phyloP scores from a whole-genome alignment of 1,140 invertebrate species.

The Acromyrmex echinatior region DNA sequence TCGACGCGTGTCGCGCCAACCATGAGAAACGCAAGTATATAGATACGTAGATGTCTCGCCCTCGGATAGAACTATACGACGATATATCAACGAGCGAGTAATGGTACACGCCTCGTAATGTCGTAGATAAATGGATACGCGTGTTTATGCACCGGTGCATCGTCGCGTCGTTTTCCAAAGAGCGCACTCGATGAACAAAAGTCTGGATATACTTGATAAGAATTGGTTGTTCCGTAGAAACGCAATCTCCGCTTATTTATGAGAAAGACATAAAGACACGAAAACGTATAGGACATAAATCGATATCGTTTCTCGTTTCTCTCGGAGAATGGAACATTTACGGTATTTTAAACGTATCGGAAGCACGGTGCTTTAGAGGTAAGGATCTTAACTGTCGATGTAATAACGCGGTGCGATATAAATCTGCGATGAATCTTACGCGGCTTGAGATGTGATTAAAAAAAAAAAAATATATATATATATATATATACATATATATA shows the following conservation, averaged over 20 bases:
- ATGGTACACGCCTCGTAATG: conserved; percentile 42
- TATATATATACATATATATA: background rate
- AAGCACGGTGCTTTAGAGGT: background rate
- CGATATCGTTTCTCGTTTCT: conserved; percentile 32
- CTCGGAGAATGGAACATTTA: background rate
- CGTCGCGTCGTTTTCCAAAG: conserved; percentile 19
- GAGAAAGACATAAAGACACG: conserved; percentile 18
- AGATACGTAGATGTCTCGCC: background rate
- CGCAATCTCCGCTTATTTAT: conserved; percentile 49
- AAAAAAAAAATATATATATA: background rate
- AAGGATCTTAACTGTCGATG: background rate
- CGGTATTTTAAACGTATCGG: conserved; percentile 3
- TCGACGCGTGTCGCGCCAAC: background rate
- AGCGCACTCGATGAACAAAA: conserved; percentile 17
- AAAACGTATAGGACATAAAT: conserved; percentile 27
- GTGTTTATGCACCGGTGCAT: conserved; percentile 39
- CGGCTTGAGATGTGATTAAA: background rate
- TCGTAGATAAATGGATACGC: conserved; percentile 34
- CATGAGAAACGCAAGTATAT: background rate
- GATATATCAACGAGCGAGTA: conserved; percentile 44
- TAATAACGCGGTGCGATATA: background rate
- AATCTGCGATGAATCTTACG: background rate
- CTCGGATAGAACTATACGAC: background rate
- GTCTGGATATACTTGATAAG: conserved; percentile 22
- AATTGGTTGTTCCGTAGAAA: conserved; percentile 20